Evolutionary conservation across 2,888 invertebrate species (phyloP).

Genomic region (Acronicta aceris): DNA sequence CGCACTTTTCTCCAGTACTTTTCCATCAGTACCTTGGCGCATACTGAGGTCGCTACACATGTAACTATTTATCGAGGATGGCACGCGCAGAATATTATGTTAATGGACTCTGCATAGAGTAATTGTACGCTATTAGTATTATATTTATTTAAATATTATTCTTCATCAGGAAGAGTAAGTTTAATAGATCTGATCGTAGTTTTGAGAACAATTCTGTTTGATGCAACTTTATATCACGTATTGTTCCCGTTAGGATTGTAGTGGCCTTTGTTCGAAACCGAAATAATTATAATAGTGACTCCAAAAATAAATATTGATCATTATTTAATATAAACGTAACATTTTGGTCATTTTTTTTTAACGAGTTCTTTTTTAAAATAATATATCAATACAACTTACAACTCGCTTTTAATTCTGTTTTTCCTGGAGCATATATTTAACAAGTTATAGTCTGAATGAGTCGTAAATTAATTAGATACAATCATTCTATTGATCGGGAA

Average conservation of each 20-base stretch:
- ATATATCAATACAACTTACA: constrained; percentile 16
- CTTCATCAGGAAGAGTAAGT: too few species aligned
- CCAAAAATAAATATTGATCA: too few species aligned
- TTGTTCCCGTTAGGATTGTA: constrained; percentile 14
- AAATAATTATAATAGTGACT: constrained; percentile 20
- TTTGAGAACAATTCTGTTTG: neutral
- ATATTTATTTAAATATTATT: neutral
- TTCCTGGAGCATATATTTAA: constrained; percentile 31
- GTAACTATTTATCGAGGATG: constrained; percentile 22
- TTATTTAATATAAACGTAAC: constrained; percentile 29
- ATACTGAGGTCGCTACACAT: constrained; percentile 46
- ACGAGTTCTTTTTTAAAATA: constrained; percentile 9
- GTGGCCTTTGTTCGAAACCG: constrained; percentile 24
- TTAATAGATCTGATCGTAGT: too few species aligned
- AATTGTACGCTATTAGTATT: neutral
- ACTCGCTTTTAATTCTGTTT: neutral
- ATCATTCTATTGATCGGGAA: constrained; percentile 34
- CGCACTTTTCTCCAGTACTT: constrained; percentile 79
- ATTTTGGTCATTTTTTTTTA: neutral
- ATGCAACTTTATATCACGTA: neutral
- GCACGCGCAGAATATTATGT: constrained; percentile 1
- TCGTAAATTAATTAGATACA: constrained; percentile 33
- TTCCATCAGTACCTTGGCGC: constrained; percentile 74
- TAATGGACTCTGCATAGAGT: neutral
- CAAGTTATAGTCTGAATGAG: constrained; percentile 16